A percentile compares a stretch with the other conserved stretches of the same genome.
Conservation (phyloP, 2,113 vertebrate species). For the Vulpes ferrilata region DNA sequence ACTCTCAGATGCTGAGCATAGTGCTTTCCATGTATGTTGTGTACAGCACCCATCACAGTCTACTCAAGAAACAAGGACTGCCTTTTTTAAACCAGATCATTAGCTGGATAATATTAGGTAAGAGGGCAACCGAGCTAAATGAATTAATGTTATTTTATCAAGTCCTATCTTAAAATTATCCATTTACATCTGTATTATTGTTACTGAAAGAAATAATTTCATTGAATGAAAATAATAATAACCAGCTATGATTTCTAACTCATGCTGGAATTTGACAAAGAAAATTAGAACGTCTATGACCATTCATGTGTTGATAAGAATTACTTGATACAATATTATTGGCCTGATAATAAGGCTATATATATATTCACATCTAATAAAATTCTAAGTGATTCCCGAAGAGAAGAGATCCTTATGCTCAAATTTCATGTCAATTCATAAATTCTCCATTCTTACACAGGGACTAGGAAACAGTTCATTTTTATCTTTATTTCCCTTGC, state of each 20-base stretch:
- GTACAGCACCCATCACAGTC: slow-evolving; percentile 92
- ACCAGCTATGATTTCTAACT: neutral
- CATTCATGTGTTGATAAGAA: slow-evolving; percentile 49
- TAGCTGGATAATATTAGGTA: slow-evolving; percentile 96
- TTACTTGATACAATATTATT: slow-evolving; percentile 47
- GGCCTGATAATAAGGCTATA: neutral
- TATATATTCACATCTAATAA: slow-evolving; percentile 66
- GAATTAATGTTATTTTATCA: neutral
- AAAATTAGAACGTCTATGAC: slow-evolving; percentile 14
- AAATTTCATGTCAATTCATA: slow-evolving; percentile 21
- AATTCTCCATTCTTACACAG: slow-evolving; percentile 58
- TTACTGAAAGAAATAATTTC: slow-evolving; percentile 41
- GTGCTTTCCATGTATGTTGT: slow-evolving; percentile 90
- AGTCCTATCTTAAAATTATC: neutral
- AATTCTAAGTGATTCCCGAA: slow-evolving; percentile 19
- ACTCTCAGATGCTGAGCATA: slow-evolving; percentile 91
- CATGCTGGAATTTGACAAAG: slow-evolving; percentile 39
- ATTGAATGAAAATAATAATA: slow-evolving; percentile 30
- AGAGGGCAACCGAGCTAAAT: slow-evolving; percentile 60
- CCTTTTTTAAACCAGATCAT: slow-evolving; percentile 93
- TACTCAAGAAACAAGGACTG: slow-evolving; percentile 93
- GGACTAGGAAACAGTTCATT: neutral
- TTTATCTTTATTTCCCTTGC: slow-evolving; percentile 9
- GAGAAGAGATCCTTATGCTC: slow-evolving; percentile 28
- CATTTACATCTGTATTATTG: neutral